phyloP scores from a whole-genome alignment of 2,113 vertebrate species.

The Ochotona curzoniae region DNA sequence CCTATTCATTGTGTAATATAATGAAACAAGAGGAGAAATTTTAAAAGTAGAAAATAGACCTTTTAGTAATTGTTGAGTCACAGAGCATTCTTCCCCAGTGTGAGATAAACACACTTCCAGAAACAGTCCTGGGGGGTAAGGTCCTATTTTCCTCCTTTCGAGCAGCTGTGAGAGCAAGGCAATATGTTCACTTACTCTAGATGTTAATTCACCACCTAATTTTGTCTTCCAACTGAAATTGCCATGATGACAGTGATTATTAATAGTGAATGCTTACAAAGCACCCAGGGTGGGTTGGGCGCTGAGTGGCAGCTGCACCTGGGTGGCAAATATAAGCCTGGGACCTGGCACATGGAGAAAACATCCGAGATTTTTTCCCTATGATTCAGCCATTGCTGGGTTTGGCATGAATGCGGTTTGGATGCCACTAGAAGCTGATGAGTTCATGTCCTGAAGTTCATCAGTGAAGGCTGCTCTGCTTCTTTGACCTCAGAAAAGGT shows the following conservation, averaged over 20 bases:
- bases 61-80: slow-evolving; percentile 2
- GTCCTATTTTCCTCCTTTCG: not conserved
- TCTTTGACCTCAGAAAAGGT: not conserved
- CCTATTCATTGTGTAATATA: not conserved
- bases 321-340: not conserved
- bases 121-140: not conserved
- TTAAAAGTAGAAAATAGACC: not conserved
- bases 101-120: not conserved
- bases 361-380: slow-evolving; percentile 31
- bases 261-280: slow-evolving; percentile 30
- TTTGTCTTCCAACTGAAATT: slow-evolving; percentile 33
- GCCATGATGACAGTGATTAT: slow-evolving; percentile 30
- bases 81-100: not conserved
- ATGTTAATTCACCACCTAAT: slow-evolving; percentile 49
- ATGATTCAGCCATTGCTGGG: not conserved
- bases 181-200: not conserved
- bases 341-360: not conserved
- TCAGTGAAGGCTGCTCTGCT: not conserved
- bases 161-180: not conserved
- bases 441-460: slow-evolving; percentile 20
- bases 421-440: slow-evolving; percentile 3
- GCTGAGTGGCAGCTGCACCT: not conserved
- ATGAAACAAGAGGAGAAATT: not conserved
- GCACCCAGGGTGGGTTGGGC: not conserved
- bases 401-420: not conserved